Evolutionary conservation across 2,113 vertebrate genomes (phyloP), one percentile per base, ranked within the genome.

Genomic region (Spermophilus dauricus): DNA sequence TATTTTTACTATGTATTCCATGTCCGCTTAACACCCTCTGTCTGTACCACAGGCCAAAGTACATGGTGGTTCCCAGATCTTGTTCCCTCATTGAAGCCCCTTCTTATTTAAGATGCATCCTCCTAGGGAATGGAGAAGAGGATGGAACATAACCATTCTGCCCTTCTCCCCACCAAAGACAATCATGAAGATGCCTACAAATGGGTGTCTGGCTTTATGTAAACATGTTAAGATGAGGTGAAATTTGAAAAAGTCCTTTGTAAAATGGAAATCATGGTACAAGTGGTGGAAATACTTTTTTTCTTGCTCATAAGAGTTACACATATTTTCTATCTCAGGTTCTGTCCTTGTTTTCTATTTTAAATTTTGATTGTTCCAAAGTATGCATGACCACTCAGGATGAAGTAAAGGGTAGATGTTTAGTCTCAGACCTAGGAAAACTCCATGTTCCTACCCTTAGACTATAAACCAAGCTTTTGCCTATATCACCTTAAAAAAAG

Each of bases 201-300:
- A 42, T 26, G 32, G 13, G 32, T 45, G 18, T 67, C 51, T 91
- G 42, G n/a, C n/a, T 91, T 81, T 58, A 9, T 16, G 7, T 8
- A 22, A 48, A 69, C 1, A 3, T 51, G n/a, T 37, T 75, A 56
- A 65, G 90, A 92, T 53, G 48, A 61, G 24, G 24, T 17, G 16
- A 75, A 90, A 61, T 93, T 91, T 56, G 51, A 34, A 76, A 87
- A 69, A 92, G 34, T 83, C 12, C 83, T 89, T 91, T 67, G 85
- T n/a, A 88, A 91, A 86, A 73, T 70, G 3, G 73, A 83, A 86
- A 86, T 72, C 39, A 12, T 86, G 58, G 5, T 16, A 4, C 39
- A 56, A 63, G 8, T 63, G 56, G 51, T 91, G 63, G 86, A 58
- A 85, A 20, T 70, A 80, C 39, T 65, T 91, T 53, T 53, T 80